phyloP scores from a whole-genome alignment of 2,113 vertebrate species.

The Passerina amoena region DNA sequence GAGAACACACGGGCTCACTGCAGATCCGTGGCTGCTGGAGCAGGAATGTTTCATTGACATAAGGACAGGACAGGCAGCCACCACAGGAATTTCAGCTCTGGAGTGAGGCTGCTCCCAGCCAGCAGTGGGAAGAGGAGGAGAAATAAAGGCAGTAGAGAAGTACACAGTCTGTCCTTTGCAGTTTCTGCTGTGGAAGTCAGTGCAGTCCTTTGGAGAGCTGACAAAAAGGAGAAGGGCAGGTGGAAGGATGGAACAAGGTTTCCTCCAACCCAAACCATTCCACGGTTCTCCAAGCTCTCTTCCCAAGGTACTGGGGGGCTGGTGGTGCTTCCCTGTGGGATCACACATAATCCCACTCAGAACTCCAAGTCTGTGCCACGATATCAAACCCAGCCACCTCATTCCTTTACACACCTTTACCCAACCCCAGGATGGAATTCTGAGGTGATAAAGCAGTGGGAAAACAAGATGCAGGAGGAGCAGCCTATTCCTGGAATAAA shows the following conservation, averaged over 20 bases:
- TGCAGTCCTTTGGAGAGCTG: neutral
- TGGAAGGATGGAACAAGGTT: neutral
- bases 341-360: neutral
- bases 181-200: fast-evolving
- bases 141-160: neutral
- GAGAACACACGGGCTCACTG: neutral
- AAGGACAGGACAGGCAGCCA: neutral
- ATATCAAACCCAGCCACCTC: neutral
- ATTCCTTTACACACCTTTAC: neutral
- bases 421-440: neutral
- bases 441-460: neutral
- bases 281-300: neutral
- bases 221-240: neutral
- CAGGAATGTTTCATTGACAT: neutral
- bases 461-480: neutral
- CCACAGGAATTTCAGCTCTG: neutral
- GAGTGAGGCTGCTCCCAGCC: neutral
- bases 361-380: neutral
- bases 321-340: neutral
- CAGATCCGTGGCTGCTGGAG: neutral
- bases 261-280: neutral
- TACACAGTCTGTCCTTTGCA: neutral
- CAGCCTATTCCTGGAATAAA: neutral
- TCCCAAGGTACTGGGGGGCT: fast-evolving
- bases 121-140: neutral